phyloP scores from a whole-genome alignment of 2,113 vertebrate species.

The Cathartes aura region DNA sequence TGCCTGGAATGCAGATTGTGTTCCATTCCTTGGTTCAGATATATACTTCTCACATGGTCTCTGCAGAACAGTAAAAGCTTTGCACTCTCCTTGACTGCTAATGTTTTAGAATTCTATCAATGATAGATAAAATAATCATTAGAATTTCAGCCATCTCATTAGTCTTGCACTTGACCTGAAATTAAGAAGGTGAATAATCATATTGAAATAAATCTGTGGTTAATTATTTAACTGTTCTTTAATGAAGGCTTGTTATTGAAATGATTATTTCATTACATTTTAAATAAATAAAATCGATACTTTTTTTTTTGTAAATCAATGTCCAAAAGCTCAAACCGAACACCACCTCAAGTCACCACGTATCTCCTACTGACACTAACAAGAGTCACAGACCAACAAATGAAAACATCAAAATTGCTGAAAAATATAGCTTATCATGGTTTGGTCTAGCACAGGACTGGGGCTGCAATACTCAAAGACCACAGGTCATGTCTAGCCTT shows the following conservation, averaged over 20 bases:
- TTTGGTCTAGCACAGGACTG: background rate
- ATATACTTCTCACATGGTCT: background rate
- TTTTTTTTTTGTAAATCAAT: background rate
- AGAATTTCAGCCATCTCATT: background rate
- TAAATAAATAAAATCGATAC: background rate
- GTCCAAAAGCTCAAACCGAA: background rate
- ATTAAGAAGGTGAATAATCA: background rate
- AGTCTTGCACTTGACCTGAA: background rate
- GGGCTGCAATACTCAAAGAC: background rate
- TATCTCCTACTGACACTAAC: background rate
- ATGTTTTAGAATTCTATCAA: background rate
- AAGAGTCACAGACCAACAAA: background rate
- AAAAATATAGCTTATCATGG: background rate
- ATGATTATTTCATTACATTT: background rate
- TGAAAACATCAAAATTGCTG: background rate
- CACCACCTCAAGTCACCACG: background rate
- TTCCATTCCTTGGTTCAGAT: background rate
- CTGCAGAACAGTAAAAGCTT: background rate
- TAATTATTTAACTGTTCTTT: background rate
- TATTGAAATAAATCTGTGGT: background rate
- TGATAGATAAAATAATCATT: background rate
- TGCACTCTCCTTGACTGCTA: background rate
- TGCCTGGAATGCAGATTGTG: constrained; percentile 2
- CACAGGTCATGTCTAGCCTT: background rate
- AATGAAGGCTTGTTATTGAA: background rate